Evolutionary conservation across 2,797 vertebrate genomes (phyloP), one percentile per base, ranked within the genome.

Genomic region (Etheostoma nigrum): DNA sequence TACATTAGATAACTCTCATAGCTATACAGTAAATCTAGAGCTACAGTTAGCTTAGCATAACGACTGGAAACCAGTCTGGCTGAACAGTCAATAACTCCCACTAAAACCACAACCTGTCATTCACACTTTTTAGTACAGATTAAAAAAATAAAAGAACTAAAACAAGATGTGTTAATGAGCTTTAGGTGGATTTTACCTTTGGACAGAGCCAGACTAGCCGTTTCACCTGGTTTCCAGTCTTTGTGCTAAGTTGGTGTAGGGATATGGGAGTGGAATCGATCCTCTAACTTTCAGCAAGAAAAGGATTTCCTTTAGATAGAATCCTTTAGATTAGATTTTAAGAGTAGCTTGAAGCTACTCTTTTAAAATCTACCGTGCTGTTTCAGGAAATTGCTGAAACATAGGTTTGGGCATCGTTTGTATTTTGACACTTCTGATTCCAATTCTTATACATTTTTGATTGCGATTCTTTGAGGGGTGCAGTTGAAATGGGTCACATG

Each of bases 21-120:
- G 30, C 23, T 48, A 42, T 6, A 45, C 52, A 47, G 40, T n/a
- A 67, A 49, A 69, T 18, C 40, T 2, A 67, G 44, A 18, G 53
- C 23, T 40, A 40, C 2, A 2, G 42, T 57, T 68, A 23, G 44
- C 67, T 69, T 23, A 48, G 57, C 67, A 51, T 51, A 40, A 59
- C 19, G n/a, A 40, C 27, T 13, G 14, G 16, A 16, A 25, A 58
- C 40, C 23, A 23, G 40, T 14, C 40, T 44, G 7, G 58, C 10
- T 58, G 18, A 58, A 10, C 15, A 18, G 25, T 55, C 30, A 0
- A 25, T 7, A 53, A 14, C 42, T 16, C 65, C 11, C 21, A 67
- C 7, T 55, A n/a, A 33, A 36, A 21, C n/a, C 44, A 49, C n/a
- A 36, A 40, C 36, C 9, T 3, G 36, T 3, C 36, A 36, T 10